These are phyloP conservation scores for Agrotis exclamationis DNA, from an alignment of 2,888 invertebrate genomes.

Conservation along the genomic window DNA sequence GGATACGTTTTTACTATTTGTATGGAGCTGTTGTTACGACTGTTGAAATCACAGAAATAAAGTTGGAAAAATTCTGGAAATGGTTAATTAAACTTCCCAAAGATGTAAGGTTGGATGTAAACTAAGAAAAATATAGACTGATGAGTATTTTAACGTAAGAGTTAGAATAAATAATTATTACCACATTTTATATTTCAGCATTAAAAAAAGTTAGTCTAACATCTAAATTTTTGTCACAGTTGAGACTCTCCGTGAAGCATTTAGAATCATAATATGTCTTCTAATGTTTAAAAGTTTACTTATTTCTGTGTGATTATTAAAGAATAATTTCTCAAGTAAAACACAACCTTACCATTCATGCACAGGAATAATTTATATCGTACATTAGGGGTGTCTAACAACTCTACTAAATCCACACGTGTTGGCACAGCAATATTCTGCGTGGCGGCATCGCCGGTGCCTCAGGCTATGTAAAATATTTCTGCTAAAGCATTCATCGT, in stretches of 20 bases:
- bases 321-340: conserved; percentile 25
- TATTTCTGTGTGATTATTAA: conserved; percentile 18
- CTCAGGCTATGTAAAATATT: conserved; percentile 90
- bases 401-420: conserved; percentile 79
- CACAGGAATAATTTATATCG: conserved; percentile 49
- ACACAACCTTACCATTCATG: conserved; percentile 19
- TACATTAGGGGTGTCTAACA: conserved; percentile 65
- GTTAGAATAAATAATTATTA: too few species aligned
- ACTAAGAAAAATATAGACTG: too few species aligned
- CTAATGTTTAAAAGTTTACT: too few species aligned
- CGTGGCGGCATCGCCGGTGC: conserved; percentile 83
- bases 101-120: too few species aligned
- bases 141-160: too few species aligned
- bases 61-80: background rate
- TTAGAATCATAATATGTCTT: too few species aligned
- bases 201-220: background rate
- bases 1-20: conserved; percentile 72
- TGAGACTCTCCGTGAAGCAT: too few species aligned
- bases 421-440: conserved; percentile 90
- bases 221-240: background rate
- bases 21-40: conserved; percentile 75
- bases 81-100: background rate
- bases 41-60: background rate
- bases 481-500: conserved; percentile 91
- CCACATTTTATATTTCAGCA: too few species aligned